Percentiles rank a stretch among this genome's conserved stretches.
phyloP scores from a whole-genome alignment of 2,888 invertebrate species.

The Scelioninae gen. 1 region DNA sequence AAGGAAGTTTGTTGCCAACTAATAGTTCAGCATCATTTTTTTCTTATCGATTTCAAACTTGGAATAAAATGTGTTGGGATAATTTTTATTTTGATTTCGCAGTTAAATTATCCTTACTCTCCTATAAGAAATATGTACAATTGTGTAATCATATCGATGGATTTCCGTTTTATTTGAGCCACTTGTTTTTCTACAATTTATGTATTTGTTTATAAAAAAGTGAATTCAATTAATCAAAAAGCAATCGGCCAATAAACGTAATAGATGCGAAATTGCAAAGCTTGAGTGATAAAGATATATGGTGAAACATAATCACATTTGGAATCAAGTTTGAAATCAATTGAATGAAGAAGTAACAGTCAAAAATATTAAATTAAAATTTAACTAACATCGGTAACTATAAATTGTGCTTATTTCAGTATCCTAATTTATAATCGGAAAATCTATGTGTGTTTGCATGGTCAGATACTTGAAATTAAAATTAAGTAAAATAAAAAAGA shows the following conservation, averaged over 20 bases:
- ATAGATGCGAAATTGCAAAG: background rate
- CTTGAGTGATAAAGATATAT: background rate
- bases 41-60: background rate
- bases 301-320: background rate
- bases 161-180: slow-evolving; percentile 19
- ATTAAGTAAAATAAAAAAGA: no score
- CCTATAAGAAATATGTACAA: slow-evolving; percentile 4
- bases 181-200: background rate
- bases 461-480: background rate
- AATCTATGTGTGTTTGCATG: background rate
- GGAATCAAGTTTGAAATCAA: background rate
- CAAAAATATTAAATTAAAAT: background rate
- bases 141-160: slow-evolving; percentile 12
- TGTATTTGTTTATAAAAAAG: background rate
- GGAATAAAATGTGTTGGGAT: slow-evolving; percentile 33
- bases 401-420: background rate
- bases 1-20: slow-evolving; percentile 18
- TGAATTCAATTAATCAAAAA: background rate
- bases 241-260: background rate
- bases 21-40: slow-evolving; percentile 50
- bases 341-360: background rate
- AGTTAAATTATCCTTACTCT: slow-evolving; percentile 24
- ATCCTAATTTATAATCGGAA: background rate
- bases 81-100: slow-evolving; percentile 38
- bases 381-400: background rate